These are phyloP conservation scores for Auanema sp. DNA, from an alignment of 2,888 invertebrate species.

Conservation along the genomic window DNA sequence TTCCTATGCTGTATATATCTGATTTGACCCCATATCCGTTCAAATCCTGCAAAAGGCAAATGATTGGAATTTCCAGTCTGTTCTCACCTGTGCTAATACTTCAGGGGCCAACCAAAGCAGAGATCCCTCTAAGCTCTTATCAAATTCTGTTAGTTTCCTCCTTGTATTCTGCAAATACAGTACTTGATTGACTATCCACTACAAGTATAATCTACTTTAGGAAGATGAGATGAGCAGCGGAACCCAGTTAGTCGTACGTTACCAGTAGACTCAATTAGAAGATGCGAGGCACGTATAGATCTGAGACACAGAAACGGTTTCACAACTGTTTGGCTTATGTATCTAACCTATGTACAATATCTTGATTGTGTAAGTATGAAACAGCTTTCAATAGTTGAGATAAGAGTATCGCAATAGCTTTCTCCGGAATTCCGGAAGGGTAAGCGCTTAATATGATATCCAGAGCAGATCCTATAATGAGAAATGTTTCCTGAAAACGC, in stretches of 20 bases:
- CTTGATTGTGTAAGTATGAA: constrained; percentile 81
- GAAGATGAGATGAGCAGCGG: constrained; percentile 30
- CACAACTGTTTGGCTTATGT: not conserved
- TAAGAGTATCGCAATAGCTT: constrained; percentile 79
- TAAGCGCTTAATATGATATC: constrained; percentile 28
- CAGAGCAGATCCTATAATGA: constrained; percentile 22
- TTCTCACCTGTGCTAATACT: constrained; percentile 76
- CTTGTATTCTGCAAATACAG: constrained; percentile 15
- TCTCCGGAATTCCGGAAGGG: constrained; percentile 76
- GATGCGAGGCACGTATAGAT: constrained; percentile 34
- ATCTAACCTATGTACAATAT: constrained; percentile 80
- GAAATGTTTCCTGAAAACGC: not conserved
- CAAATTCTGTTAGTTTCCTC: constrained; percentile 75
- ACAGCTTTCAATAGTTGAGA: constrained; percentile 79
- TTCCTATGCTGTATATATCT: constrained; percentile 88
- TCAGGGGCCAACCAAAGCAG: constrained; percentile 91
- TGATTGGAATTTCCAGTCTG: not conserved
- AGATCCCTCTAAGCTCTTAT: constrained; percentile 74
- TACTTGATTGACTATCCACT: not conserved
- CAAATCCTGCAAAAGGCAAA: constrained; percentile 69
- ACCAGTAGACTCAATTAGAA: constrained; percentile 33
- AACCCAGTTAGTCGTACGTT: constrained; percentile 37
- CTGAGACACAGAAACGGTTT: constrained; percentile 19
- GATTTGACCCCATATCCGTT: constrained; percentile 85
- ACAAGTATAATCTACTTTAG: constrained; percentile 17